Percentiles rank a stretch among this genome's conserved stretches.
Conservation (phyloP, 2,113 vertebrate species). For the Tiliqua scincoides region DNA sequence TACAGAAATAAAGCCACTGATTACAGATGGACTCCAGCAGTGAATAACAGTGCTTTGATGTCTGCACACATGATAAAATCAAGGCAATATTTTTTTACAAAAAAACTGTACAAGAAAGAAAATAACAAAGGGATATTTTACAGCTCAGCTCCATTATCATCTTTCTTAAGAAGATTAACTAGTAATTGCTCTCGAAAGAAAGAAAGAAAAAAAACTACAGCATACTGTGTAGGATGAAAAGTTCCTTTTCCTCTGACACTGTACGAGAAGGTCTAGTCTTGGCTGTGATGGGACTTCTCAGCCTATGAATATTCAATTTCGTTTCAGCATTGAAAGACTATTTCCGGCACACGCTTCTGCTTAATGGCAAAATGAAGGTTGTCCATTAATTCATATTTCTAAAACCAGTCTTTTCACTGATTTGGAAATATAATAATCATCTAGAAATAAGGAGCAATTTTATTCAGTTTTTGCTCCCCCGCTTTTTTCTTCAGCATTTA, state of each 20-base stretch:
- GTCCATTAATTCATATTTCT: constrained; percentile 4
- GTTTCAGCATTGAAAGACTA: constrained; percentile 32
- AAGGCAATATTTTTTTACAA: constrained; percentile 69
- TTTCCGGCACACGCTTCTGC: constrained; percentile 17
- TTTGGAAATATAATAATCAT: not conserved
- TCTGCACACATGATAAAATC: constrained; percentile 77
- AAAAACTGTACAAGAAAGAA: constrained; percentile 76
- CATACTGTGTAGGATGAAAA: constrained; percentile 57
- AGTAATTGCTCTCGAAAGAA: constrained; percentile 79
- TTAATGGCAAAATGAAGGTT: constrained; percentile 31
- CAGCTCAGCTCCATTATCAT: constrained; percentile 77
- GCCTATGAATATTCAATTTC: not conserved
- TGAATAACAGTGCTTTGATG: constrained; percentile 78
- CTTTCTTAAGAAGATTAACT: constrained; percentile 76
- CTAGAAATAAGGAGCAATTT: constrained; percentile 20
- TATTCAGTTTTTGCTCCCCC: not conserved
- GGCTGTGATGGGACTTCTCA: constrained; percentile 38
- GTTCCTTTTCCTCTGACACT: constrained; percentile 36
- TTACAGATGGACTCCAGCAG: constrained; percentile 78
- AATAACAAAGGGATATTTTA: constrained; percentile 79
- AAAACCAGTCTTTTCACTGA: constrained; percentile 28
- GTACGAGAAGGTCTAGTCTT: constrained; percentile 23
- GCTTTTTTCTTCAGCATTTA: not conserved
- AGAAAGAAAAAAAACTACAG: constrained; percentile 69
- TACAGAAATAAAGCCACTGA: constrained; percentile 73